A percentile compares a stretch with the other conserved stretches of the same genome.
These are phyloP conservation scores for Flexamia atlantica DNA, from an alignment of 2,888 invertebrate genomes.

Conservation along the genomic window DNA sequence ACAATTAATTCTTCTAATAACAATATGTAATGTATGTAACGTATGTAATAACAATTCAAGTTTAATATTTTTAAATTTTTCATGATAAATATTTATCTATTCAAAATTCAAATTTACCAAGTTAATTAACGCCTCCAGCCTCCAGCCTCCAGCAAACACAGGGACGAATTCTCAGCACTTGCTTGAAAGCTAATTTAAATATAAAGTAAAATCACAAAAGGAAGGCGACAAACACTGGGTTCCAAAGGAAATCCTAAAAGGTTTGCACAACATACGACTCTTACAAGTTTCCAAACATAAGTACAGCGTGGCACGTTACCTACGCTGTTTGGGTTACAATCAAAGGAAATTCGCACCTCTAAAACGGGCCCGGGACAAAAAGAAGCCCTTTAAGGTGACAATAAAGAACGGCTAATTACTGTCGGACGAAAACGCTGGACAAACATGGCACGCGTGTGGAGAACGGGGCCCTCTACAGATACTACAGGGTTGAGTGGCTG, in stretches of 20 bases:
- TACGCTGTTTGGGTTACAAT: constrained; percentile 37
- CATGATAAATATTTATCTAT: too few relatives aligned
- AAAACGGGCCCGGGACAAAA: constrained; percentile 20
- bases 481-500: not conserved
- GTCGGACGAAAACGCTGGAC: not conserved
- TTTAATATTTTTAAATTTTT: too few relatives aligned
- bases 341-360: constrained; percentile 39
- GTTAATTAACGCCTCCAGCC: too few relatives aligned
- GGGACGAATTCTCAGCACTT: too few relatives aligned
- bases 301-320: not conserved
- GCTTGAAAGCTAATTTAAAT: too few relatives aligned
- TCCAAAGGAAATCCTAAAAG: constrained; percentile 14
- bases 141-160: too few relatives aligned
- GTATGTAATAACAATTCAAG: too few relatives aligned
- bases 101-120: too few relatives aligned
- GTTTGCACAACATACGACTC: constrained; percentile 11
- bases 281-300: constrained; percentile 19
- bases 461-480: not conserved
- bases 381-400: constrained; percentile 40
- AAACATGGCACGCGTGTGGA: constrained; percentile 12
- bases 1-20: too few relatives aligned
- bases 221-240: not conserved
- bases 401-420: constrained; percentile 30
- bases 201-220: constrained; percentile 32
- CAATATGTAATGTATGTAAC: too few relatives aligned